Evolutionary conservation across 2,797 vertebrate species (phyloP), one percentile per base, ranked within the genome.

Genomic region (Lithobates pipiens): DNA sequence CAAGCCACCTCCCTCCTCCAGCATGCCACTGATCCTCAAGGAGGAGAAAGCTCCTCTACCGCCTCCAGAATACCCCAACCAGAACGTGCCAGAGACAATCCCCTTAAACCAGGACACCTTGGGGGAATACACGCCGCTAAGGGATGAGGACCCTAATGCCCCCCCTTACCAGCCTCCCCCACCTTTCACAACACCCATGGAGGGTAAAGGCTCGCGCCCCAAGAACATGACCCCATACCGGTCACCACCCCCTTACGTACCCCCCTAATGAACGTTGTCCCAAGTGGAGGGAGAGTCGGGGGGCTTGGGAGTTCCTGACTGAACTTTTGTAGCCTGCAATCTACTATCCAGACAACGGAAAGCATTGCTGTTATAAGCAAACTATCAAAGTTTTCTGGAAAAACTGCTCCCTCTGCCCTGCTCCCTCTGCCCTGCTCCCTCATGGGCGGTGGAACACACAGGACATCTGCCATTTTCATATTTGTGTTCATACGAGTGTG

Each of bases 221-320:
- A 99, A 99, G 94, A 99, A 99, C 95, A 99, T 99, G 98, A 99
- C 98, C 94, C 94, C 98, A 0, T 99, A 99, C 95, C 96, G 97
- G 95, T 99, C 98, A 65, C 98, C 98, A 32, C 98, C 98, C 1
- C 98, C 98, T 85, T 99, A 99, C 0, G 98, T 99, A 54, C 98
- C 98, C 89, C 98, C 98, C 95, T 99, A 99, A 95, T 36, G 83
- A 91, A 96, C 88, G 76, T 92, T 91, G 91, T 88, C 44, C 25
- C 76, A 16, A 0, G 70, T 61, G 70, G 75, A 92, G 91, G 93
- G 95, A 93, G 90, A 89, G 92, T 93, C 93, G 95, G 95, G 44
- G 44, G 95, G 94, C 94, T 39, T 92, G 92, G 90, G 74, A 91
- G 96, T 96, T 96, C 96, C 95, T 93, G 93, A 90, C 89, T 93